Base-by-base conservation (phyloP, 1,140 invertebrate genomes). In the Harpegnathos saltator region DNA sequence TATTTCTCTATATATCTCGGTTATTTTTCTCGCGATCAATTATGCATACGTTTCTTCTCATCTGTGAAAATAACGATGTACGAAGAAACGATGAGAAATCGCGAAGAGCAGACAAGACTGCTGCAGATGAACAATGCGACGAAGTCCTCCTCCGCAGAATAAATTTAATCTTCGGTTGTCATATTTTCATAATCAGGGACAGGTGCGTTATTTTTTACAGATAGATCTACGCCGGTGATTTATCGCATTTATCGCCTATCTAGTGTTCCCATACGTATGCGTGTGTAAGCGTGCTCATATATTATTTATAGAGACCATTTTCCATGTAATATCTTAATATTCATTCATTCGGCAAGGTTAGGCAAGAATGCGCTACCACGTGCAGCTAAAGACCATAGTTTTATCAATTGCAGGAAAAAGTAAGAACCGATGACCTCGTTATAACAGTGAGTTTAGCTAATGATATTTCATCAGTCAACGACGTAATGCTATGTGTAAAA, bases 121-220 rank as follows among this genome's bases (percentile, higher is more conserved):
- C 19, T 19, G 7, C 38, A 44, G n/a, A 56, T 56, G 54, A 11
- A 56, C 4, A 5, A 19, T 7, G 17, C 54, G 54, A 44, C 11
- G 4, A 0, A 56, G 54, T 19, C 22, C 11, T 56, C 54, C 54
- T 56, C n/a, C n/a, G n/a, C 54, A 22, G 7, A 44, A 9, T 44
- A 44, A 56, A 56, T 56, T 56, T 56, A 56, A 56, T 22, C 4
- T 56, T 56, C 4, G n/a, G 22, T 56, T 56, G 7, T 56, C 17
- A 56, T 56, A 56, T 54, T 54, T n/a, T n/a, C 33, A 33, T 17
- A 54, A 5, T n/a, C 29, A 11, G n/a, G 44, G 24, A 12, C 26
- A 14, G 9, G 24, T 78, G 12, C 15, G 5, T 56, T n/a, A 52
- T 74, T 81, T 73, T 68, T 82, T 61, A 66, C 59, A 66, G 48